phyloP scores from a whole-genome alignment of 2,888 invertebrate species.

The Synergus gifuensis region DNA sequence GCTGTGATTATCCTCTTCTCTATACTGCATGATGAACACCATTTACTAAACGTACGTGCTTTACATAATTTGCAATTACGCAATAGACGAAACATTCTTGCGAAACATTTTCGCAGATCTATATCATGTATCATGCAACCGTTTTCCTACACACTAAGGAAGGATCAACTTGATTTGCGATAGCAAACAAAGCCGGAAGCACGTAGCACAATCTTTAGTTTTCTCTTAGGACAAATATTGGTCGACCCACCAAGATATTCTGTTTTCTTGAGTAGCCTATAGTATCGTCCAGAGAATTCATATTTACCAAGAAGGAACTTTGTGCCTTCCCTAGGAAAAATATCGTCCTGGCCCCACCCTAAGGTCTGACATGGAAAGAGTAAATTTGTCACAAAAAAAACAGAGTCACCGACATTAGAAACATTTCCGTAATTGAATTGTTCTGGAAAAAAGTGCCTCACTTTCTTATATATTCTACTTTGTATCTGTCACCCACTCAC shows the following conservation, averaged over 20 bases:
- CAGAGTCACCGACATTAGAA: neutral
- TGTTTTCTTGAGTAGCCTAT: neutral
- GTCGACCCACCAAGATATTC: neutral
- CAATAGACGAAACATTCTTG: neutral
- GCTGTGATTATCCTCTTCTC: neutral
- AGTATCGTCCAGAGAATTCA: neutral
- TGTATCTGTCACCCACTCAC: neutral
- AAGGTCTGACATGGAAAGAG: neutral
- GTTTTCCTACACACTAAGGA: neutral
- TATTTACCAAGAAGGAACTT: neutral
- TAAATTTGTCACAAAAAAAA: neutral
- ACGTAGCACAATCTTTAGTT: slow-evolving; percentile 12
- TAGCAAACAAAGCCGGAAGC: slow-evolving; percentile 9
- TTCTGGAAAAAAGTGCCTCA: neutral
- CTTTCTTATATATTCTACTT: neutral
- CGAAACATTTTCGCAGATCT: neutral
- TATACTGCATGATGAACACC: neutral
- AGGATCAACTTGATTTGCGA: slow-evolving; percentile 10
- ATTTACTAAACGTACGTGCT: neutral
- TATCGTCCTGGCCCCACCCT: neutral
- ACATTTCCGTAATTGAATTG: slow-evolving; percentile 1
- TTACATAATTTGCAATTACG: neutral
- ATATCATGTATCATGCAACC: neutral
- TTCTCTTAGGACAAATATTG: slow-evolving; percentile 15
- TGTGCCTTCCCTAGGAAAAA: neutral